These are phyloP conservation scores for Aphaenogaster rudis DNA, from an alignment of 1,140 invertebrate genomes.

Conservation along the genomic window DNA sequence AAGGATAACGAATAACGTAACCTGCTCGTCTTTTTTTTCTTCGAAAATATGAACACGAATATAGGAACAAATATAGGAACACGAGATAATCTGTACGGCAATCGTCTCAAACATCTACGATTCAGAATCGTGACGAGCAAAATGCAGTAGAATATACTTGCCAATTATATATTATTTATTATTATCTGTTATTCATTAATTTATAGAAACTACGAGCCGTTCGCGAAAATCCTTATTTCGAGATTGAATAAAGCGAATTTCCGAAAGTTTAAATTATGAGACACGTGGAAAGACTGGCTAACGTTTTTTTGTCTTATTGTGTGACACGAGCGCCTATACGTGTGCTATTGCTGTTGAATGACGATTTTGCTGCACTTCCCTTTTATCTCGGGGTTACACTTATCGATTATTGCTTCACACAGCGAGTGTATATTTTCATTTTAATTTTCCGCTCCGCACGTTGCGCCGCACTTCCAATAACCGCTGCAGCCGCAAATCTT, in stretches of 20 bases:
- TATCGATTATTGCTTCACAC: constrained; percentile 52
- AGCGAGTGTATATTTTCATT: constrained; percentile 47
- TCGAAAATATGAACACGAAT: too few species aligned
- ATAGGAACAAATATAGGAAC: too few species aligned
- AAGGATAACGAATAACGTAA: background rate
- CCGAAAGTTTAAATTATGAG: background rate
- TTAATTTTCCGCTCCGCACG: constrained; percentile 66
- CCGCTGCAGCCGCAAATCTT: constrained; percentile 18
- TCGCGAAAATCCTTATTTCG: background rate
- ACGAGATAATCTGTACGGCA: background rate
- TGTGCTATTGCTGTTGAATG: constrained; percentile 50
- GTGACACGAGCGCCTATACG: background rate
- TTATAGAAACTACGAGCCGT: background rate
- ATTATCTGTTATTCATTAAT: background rate
- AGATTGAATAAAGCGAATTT: background rate
- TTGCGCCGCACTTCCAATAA: constrained; percentile 55
- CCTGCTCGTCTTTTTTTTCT: background rate
- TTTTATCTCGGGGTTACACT: constrained; percentile 41
- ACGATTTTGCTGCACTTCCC: constrained; percentile 51
- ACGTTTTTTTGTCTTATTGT: constrained; percentile 42
- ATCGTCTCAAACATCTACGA: background rate
- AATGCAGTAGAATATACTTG: background rate
- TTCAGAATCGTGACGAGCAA: background rate
- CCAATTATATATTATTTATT: background rate
- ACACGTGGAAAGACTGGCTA: background rate